Evolutionary conservation across 2,797 vertebrate genomes (phyloP).

Genomic region (Eidolon dupreanum): DNA sequence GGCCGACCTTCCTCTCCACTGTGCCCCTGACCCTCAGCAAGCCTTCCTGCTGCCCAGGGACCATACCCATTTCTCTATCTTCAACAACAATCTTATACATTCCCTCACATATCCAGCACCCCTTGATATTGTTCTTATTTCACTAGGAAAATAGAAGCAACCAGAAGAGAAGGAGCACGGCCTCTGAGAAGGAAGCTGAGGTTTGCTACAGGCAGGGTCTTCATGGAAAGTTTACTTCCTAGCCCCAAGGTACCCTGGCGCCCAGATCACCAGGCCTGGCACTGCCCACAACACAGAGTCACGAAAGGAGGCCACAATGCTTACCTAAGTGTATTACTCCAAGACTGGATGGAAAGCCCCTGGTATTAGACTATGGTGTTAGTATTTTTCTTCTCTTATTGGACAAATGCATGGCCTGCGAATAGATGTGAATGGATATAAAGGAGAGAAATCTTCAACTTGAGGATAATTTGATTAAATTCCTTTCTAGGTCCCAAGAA

Average conservation of each 20-base stretch:
- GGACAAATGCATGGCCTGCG: neutral
- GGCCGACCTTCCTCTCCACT: neutral
- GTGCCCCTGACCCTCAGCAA: rapidly evolving
- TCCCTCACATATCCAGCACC: neutral
- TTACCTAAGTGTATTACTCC: too few relatives aligned
- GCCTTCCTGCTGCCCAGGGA: neutral
- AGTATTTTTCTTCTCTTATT: neutral
- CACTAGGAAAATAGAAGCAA: neutral
- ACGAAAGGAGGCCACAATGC: rapidly evolving
- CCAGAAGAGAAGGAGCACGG: neutral
- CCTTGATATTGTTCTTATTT: neutral
- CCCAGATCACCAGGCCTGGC: neutral
- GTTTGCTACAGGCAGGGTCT: neutral
- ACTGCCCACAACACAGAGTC: neutral
- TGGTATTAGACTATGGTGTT: rapidly evolving
- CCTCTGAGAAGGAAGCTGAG: neutral
- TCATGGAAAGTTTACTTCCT: neutral
- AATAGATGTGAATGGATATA: neutral
- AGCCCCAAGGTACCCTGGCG: too few relatives aligned
- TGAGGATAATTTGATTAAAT: neutral
- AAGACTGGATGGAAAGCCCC: neutral
- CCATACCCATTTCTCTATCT: neutral
- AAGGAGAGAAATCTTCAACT: neutral
- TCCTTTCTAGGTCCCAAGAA: neutral
- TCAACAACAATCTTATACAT: rapidly evolving